Evolutionary conservation across 2,888 invertebrate genomes (phyloP), one percentile per base, ranked within the genome.

Genomic region (Scaptomyza parva): DNA sequence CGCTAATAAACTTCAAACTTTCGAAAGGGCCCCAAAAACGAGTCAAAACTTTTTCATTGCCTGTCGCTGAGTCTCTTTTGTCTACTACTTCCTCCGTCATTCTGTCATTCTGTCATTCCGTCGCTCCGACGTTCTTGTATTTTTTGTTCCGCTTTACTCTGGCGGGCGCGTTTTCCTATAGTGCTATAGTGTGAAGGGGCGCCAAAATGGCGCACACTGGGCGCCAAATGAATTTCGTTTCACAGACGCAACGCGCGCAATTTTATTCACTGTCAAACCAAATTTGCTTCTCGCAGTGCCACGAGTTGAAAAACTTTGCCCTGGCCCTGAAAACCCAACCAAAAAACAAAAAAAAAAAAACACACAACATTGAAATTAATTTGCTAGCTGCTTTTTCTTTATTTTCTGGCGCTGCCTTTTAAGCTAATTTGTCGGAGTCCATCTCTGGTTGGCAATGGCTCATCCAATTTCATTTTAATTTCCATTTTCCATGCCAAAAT

Each of bases 161-260:
- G 39, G 28, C 18, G 17, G 12, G 47, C 17, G 5, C 8, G n/a
- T n/a, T n/a, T n/a, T n/a, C n/a, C n/a, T n/a, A n/a, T n/a, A n/a
- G n/a, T 50, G 40, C 18, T 40, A 11, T 18, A 18, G 7, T 45
- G 26, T 30, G 8, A 7, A 40, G 58, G 66, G 70, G 70, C 76
- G 80, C 76, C 79, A 81, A 76, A 67, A 44, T 69, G 79, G 76
- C 81, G 78, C 61, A 51, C 65, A 52, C 52, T 69, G 74, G 77
- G 86, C 86, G 88, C 84, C 84, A 85, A 83, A 86, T 88, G 88
- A 85, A 83, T 88, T 85, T 88, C 68, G 86, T 74, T 83, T 83
- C 55, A 39, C 85, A 87, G 79, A 87, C 72, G 86, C 88, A 83
- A 77, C 63, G 78, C 78, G 74, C 68, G 68, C 84, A 84, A 62